These are phyloP conservation scores for Acholoe squamosa DNA, from an alignment of 2,888 invertebrate species.

Conservation along the genomic window DNA sequence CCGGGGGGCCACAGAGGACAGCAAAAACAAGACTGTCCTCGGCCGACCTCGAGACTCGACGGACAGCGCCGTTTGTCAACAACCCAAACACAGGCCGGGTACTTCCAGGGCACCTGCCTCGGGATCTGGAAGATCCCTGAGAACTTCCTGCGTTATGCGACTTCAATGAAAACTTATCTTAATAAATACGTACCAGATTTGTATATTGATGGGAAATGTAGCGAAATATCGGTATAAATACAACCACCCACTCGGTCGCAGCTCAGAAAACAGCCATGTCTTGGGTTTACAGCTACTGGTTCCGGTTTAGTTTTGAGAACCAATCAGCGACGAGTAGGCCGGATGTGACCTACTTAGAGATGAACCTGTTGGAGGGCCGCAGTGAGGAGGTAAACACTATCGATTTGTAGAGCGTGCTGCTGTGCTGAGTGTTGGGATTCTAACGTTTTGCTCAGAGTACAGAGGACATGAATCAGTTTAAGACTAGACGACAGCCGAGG, in stretches of 20 bases:
- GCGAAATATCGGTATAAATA: conserved; percentile 38
- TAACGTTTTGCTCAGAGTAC: conserved; percentile 30
- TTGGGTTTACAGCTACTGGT: background rate
- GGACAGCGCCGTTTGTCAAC: conserved; percentile 26
- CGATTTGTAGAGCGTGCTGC: conserved; percentile 52
- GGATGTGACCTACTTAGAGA: conserved; percentile 43
- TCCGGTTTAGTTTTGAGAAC: conserved; percentile 47
- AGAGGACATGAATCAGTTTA: background rate
- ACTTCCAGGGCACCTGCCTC: background rate
- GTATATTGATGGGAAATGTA: background rate
- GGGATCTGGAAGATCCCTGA: background rate
- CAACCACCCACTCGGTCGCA: background rate
- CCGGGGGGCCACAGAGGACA: background rate
- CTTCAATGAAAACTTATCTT: background rate
- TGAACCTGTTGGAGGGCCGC: conserved; percentile 57
- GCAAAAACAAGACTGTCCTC: conserved; percentile 1
- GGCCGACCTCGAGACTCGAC: background rate
- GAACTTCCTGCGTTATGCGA: background rate
- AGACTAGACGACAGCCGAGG: background rate
- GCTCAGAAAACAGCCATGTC: conserved; percentile 54
- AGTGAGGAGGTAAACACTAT: conserved; percentile 57
- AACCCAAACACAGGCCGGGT: background rate
- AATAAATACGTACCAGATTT: conserved; percentile 47
- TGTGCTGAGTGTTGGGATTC: conserved; percentile 21
- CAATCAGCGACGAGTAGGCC: conserved; percentile 37